Conservation (phyloP, 2,797 vertebrate genomes). For the Phoebastria nigripes region DNA sequence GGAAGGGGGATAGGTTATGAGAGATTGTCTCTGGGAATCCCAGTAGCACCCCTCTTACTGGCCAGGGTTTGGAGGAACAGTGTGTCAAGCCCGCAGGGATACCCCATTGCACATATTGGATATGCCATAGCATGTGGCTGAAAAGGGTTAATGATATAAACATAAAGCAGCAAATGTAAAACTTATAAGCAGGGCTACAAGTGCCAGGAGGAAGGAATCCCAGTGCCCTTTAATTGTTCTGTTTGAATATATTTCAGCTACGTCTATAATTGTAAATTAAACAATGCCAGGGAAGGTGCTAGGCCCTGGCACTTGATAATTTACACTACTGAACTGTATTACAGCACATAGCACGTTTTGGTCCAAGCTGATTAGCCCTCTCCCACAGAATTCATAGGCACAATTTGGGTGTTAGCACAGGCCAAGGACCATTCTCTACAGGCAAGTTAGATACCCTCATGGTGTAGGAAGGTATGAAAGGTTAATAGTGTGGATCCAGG, state of each 20-base stretch:
- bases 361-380: not conserved
- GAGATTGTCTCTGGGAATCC: not conserved
- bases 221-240: not conserved
- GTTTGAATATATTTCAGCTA: not conserved
- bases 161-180: not conserved
- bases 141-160: not conserved
- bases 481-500: not conserved
- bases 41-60: not conserved
- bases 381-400: not conserved
- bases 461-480: not conserved
- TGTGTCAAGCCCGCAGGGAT: not conserved
- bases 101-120: not conserved
- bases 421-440: not conserved
- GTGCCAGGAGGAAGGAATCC: not conserved
- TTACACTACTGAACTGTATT: not conserved
- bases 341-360: rapidly evolving
- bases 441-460: not conserved
- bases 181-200: not conserved
- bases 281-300: not conserved
- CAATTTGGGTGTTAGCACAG: not conserved
- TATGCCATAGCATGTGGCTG: not conserved
- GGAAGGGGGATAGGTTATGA: not conserved
- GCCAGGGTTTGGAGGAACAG: not conserved
- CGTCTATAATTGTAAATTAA: not conserved
- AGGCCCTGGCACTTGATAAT: not conserved